Evolutionary conservation across 2,797 vertebrate species (phyloP), one percentile per base, ranked within the genome.

Genomic region (Tympanoctomys barrerae): DNA sequence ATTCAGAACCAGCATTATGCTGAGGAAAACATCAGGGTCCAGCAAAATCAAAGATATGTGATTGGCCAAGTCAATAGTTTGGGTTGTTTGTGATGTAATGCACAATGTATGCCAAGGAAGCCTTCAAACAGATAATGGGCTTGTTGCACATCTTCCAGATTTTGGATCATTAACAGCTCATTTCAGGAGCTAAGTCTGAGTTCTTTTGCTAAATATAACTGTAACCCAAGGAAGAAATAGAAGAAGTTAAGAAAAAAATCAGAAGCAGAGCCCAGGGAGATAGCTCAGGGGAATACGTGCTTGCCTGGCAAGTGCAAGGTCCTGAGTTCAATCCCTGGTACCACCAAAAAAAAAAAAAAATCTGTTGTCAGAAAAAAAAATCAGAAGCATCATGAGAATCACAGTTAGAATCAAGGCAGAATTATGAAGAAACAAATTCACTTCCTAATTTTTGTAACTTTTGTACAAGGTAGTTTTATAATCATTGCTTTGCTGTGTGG

Each of bases 371-470:
- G 42, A 42, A 42, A 61, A 80, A 21, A 42, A 75, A 90, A 88
- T 39, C 75, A 86, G 85, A 89, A 82, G 6, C 1, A 66, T 21
- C 49, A 91, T 36, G 66, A 62, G 42, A 95, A 86, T 88, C 49
- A 77, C 79, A 89, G 66, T 92, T 83, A 87, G 57, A 80, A 82
- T 92, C 31, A 59, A 31, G 13, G 71, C 57, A 83, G 61, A 64
- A 83, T 77, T 22, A 70, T 71, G 31, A 89, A 14, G n/a, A 87
- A 95, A 83, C n/a, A 77, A 59, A 62, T 64, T 94, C 95, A 39
- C 7, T 79, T 78, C 14, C 42, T 36, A 87, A 75, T 3, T 49
- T 89, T 91, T 73, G 46, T 64, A 87, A 78, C 26, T 52, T 83
- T 73, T 71, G 2, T 89, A 52, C 24, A 24, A 68, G 49, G 59